Base-by-base conservation (phyloP, 2,797 vertebrate genomes). In the Hyperoplus immaculatus region DNA sequence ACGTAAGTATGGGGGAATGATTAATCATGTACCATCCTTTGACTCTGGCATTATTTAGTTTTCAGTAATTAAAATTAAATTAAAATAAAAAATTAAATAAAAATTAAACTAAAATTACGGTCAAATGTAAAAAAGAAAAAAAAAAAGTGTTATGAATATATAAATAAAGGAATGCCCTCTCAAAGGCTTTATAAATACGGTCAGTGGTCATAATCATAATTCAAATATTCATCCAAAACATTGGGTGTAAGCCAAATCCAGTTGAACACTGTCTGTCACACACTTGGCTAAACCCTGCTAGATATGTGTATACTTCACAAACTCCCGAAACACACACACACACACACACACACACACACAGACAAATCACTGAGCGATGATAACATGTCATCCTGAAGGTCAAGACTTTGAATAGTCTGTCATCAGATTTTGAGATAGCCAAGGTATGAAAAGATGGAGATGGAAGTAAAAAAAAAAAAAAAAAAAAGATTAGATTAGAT, bases 401-500 rank as follows among this genome's bases (percentile, higher is more conserved):
- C 92, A 89, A 88, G 79, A 68, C 69, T 87, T 87, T 80, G 92
- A 88, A 85, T 82, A 68, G 84, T 41, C 66, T 41, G 61, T 85
- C 84, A 72, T 87, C 78, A 74, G 69, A 80, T 58, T 86, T 16
- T 49, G 64, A 92, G 87, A 86, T 85, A 81, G 76, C 69, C 50
- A 55, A 81, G 74, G 84, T 84, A 85, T 80, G 82, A 90, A 78
- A 88, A 88, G 85, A 90, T 82, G 83, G 82, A 83, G 87, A 86
- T 87, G 78, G 88, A 92, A 89, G 86, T 87, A 87, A 83, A 88
- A 84, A 88, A 90, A 85, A 84, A 92, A 90, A 86, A 88, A 87
- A 83, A 88, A 84, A 88, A 90, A 85, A 84, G 84, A n/a, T n/a
- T n/a, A n/a, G 85, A 93, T 93, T 93, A 89, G 69, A 86, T 85